Evolutionary conservation across 2,113 vertebrate species (phyloP), one percentile per base, ranked within the genome.

Genomic region (Leucopsar rothschildi): DNA sequence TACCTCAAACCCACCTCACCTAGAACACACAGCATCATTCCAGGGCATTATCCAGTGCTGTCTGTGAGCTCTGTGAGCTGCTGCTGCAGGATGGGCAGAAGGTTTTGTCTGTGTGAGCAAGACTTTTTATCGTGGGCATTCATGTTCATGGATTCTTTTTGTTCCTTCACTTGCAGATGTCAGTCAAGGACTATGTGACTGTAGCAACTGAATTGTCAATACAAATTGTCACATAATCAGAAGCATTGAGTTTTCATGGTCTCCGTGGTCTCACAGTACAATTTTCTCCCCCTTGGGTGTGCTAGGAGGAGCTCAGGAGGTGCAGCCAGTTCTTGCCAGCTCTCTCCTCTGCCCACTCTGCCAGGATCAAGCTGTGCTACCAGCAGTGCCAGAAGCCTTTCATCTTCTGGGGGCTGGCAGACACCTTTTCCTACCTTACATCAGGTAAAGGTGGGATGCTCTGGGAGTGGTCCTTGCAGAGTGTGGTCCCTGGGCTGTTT

Each of bases 401-500:
- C 23, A 35, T 65, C 20, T 55, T 72, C 72, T 16, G 8, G 12
- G 16, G 22, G 3, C 0, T 3, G 4, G 44, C 3, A 1, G 40
- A 35, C 7, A 11, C 22, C 15, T 61, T 42, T 57, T 42, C 53
- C 47, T 53, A 37, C 33, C 29, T 35, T 23, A 76, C 22, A 24
- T 9, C 20, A 55, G 66, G 53, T 55, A 59, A 68, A 56, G 7
- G 7, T 31, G 53, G 31, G 53, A 40, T 60, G 35, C 7, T 88
- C 24, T 35, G 24, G 42, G 39, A 2, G 27, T n/a, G 49, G 15
- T 35, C 27, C 57, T 60, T 4, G 1, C 23, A 56, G n/a, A n/a
- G 4, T 6, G 0, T 45, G 29, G 23, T 79, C 35, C 25, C 35
- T 0, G 0, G 23, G 24, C 5, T 52, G 14, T 20, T 80, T 22